Base-by-base conservation (phyloP, 2,888 invertebrate species). In the Taenaris catops region DNA sequence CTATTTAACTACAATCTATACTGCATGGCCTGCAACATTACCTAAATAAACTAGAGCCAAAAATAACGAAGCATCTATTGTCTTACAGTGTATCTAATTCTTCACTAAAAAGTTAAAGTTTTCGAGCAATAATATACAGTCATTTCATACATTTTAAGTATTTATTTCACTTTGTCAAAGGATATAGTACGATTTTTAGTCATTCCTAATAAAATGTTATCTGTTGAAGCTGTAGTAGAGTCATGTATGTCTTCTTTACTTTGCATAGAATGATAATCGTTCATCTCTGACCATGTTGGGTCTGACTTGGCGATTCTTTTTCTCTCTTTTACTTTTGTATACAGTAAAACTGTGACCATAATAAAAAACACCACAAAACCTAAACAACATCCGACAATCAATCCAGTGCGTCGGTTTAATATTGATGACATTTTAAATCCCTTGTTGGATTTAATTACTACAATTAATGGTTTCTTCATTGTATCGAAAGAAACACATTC, bases 201-300 rank as follows among this genome's bases (percentile, higher is more conserved):
- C 72, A 79, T 80, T 53, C 86, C 84, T 59, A 84, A 59, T 51
- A 86, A 68, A 61, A 86, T 86, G 51, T 86, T 86, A 64, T 86
- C 86, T 12, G 86, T 84, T 25, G 86, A 86, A 49, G 81, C 81
- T 21, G 80, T 74, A 6, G 64, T 84, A 11, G 81, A 81, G 54
- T 71, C 64, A 51, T 81, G 75, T 51, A 84, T 67, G 45, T 86
- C 83, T 37, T 86, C 86, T 55, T 83, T 86, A 51, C 86, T 86
- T 29, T 75, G 74, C 59, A 83, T 71, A 8, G 83, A 84, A 58
- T 80, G 80, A 41, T 81, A 86, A 50, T 86, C 81, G 42, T 83
- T 83, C 78, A 86, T 75, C 58, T 86, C 86, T 3, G 81, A 63
- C 84, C 86, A 86, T 1, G 67, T 59, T 9, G 83, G 83, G 41